A percentile compares a stretch with the other conserved stretches of the same genome.
Conservation (phyloP, 2,113 vertebrate species). For the Catharus bicknelli region DNA sequence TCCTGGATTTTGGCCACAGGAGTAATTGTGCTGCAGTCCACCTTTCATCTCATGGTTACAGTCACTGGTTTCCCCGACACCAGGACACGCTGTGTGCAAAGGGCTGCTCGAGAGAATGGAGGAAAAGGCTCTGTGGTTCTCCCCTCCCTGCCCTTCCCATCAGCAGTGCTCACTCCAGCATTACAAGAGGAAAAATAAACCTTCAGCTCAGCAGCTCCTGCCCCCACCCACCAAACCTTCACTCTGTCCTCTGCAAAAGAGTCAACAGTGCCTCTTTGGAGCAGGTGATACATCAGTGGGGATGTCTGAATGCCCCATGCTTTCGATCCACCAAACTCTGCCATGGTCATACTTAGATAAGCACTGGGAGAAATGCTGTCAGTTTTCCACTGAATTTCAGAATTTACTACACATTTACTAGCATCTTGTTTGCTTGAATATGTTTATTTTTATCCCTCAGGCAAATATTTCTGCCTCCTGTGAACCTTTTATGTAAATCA, state of each 20-base stretch:
- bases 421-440: constrained; percentile 31
- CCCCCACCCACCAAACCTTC: neutral
- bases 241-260: neutral
- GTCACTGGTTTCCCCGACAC: neutral
- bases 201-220: neutral
- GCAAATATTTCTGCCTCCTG: constrained; percentile 54
- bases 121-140: neutral
- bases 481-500: constrained; percentile 55
- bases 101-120: neutral
- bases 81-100: accelerated
- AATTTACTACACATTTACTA: neutral
- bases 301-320: neutral
- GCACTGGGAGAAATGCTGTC: neutral
- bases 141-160: neutral
- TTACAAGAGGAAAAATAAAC: accelerated
- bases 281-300: neutral
- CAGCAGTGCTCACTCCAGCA: neutral
- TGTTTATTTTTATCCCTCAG: constrained; percentile 56
- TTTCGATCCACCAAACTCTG: neutral
- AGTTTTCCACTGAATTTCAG: neutral
- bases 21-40: neutral
- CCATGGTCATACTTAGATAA: neutral
- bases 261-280: neutral
- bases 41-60: neutral
- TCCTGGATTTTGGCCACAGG: neutral